Evolutionary conservation across 2,888 invertebrate genomes (phyloP).

Genomic region (Dichetophora obliterata): DNA sequence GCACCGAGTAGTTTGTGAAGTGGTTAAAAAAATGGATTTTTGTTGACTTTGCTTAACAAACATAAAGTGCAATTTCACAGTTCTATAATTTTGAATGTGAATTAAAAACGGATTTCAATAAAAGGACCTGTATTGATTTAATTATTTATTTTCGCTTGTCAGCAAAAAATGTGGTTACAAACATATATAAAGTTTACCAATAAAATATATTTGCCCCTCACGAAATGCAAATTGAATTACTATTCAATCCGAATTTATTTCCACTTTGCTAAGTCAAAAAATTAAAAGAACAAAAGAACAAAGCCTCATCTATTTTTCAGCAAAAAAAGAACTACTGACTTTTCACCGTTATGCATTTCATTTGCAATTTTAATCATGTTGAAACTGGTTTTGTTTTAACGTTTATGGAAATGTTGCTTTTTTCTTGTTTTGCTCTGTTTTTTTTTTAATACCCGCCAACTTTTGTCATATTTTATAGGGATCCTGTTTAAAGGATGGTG

Average conservation of each 20-base stretch:
- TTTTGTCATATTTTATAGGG: slow-evolving; percentile 75
- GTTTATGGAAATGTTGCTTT: neutral
- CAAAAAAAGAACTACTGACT: neutral
- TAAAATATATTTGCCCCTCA: neutral
- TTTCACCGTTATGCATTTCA: neutral
- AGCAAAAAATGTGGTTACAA: no score
- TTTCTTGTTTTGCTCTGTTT: neutral
- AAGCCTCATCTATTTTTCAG: no score
- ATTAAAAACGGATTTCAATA: no score
- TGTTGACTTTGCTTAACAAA: neutral
- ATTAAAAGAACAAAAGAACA: no score
- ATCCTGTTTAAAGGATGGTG: slow-evolving; percentile 95
- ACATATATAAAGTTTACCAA: no score
- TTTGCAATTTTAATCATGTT: slow-evolving; percentile 9
- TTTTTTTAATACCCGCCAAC: neutral
- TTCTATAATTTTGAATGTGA: neutral
- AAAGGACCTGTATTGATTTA: neutral
- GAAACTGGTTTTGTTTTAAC: neutral
- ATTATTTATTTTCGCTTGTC: neutral
- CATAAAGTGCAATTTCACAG: neutral
- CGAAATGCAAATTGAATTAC: neutral
- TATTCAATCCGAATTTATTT: neutral
- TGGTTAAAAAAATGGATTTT: neutral
- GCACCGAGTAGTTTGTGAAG: neutral
- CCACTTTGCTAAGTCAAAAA: no score